Evolutionary conservation across 2,113 vertebrate species (phyloP).

Genomic region (Gorilla gorilla): DNA sequence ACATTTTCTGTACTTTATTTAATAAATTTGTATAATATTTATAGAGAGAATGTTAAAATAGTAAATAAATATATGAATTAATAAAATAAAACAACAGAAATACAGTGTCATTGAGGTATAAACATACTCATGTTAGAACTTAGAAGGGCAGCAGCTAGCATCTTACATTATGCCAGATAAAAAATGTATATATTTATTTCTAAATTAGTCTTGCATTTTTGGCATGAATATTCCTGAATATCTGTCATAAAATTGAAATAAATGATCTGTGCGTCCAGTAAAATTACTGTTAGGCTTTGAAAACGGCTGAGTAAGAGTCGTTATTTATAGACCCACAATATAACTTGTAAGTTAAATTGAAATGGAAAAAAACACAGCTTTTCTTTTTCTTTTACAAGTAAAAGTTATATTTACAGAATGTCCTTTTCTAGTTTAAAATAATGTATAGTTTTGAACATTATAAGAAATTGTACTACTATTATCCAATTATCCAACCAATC

Average conservation of each 20-base stretch:
- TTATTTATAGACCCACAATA: neutral
- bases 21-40: neutral
- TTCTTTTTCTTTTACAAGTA: neutral
- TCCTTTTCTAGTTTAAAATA: neutral
- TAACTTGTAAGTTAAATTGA: conserved; percentile 32
- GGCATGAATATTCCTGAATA: neutral
- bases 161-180: neutral
- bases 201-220: neutral
- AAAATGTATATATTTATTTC: neutral
- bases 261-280: conserved; percentile 39
- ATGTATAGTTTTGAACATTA: neutral
- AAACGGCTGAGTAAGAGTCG: conserved; percentile 34
- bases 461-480: neutral
- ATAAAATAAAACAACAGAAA: neutral
- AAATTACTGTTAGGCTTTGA: conserved; percentile 49
- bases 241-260: conserved; percentile 50
- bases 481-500: neutral
- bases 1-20: neutral
- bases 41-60: neutral
- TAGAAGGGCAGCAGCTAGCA: neutral
- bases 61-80: neutral
- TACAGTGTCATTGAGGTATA: neutral
- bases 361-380: neutral
- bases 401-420: neutral
- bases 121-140: neutral